Conservation (phyloP, 2,797 vertebrate genomes). For the Melanotaenia maccullochi region DNA sequence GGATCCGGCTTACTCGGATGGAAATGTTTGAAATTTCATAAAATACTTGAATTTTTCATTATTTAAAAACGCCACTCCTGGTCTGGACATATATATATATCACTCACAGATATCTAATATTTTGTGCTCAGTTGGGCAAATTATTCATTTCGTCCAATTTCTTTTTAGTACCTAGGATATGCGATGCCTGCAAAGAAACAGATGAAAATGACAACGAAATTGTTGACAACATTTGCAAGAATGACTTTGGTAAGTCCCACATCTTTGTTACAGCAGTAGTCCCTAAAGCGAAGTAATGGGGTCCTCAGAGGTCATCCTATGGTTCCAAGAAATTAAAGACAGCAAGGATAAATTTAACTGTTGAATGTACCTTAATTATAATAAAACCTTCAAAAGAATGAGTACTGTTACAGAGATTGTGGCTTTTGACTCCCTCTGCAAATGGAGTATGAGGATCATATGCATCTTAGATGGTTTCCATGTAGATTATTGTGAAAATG, state of each 20-base stretch:
- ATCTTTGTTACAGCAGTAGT: neutral
- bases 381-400: neutral
- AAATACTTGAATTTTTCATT: neutral
- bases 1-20: neutral
- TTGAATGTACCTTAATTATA: neutral
- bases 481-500: constrained; percentile 15
- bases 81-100: neutral
- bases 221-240: constrained; percentile 96
- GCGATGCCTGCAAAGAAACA: constrained; percentile 94
- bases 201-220: constrained; percentile 97
- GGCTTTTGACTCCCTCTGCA: neutral
- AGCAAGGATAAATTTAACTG: neutral
- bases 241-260: constrained; percentile 93
- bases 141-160: constrained; percentile 6
- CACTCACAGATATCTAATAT: neutral
- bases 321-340: constrained; percentile 3
- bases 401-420: neutral
- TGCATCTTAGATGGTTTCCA: neutral
- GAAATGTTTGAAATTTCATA: neutral
- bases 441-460: neutral
- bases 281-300: neutral
- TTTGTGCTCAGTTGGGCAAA: neutral
- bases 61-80: neutral
- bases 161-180: constrained; percentile 90
- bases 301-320: constrained; percentile 1